Conservation (phyloP, 2,888 invertebrate species). For the Andrena marginata region DNA sequence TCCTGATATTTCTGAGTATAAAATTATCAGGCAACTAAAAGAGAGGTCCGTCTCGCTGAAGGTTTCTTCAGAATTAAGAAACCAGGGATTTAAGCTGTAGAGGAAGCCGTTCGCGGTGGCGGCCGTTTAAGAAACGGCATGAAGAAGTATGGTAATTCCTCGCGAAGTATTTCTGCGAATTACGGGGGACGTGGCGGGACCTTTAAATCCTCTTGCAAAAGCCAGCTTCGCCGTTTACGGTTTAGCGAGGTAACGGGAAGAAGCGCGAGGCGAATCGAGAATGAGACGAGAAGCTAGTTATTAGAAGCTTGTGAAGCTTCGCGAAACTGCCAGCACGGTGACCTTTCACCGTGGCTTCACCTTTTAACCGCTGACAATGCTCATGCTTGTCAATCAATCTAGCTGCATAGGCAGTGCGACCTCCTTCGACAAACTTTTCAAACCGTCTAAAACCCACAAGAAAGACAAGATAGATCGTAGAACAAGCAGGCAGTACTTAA, state of each 20-base stretch:
- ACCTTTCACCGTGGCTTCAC: conserved; percentile 25
- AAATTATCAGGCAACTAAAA: too few relatives aligned
- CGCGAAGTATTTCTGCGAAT: conserved; percentile 63
- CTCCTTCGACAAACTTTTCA: neutral
- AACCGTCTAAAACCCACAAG: too few relatives aligned
- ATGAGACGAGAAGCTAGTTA: conserved; percentile 72
- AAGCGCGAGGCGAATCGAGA: conserved; percentile 74
- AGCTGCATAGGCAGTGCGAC: neutral
- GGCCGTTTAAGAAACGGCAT: conserved; percentile 53
- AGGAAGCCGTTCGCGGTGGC: neutral
- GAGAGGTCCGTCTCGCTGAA: too few relatives aligned
- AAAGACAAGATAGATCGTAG: too few relatives aligned
- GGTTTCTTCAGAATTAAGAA: too few relatives aligned
- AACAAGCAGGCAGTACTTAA: too few relatives aligned
- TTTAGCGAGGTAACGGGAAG: conserved; percentile 73
- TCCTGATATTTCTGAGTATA: too few relatives aligned
- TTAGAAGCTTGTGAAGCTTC: conserved; percentile 58
- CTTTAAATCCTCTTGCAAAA: conserved; percentile 74
- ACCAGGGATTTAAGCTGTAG: neutral
- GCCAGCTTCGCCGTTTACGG: conserved; percentile 74
- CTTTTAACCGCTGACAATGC: conserved; percentile 30
- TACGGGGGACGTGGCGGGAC: conserved; percentile 72
- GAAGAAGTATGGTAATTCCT: conserved; percentile 58
- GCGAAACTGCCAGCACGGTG: conserved; percentile 25
- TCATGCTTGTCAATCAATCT: neutral